A percentile compares a stretch with the other conserved stretches of the same genome.
These are phyloP conservation scores for Lepeophtheirus nordmannii DNA, from an alignment of 2,888 invertebrate species.

Conservation along the genomic window DNA sequence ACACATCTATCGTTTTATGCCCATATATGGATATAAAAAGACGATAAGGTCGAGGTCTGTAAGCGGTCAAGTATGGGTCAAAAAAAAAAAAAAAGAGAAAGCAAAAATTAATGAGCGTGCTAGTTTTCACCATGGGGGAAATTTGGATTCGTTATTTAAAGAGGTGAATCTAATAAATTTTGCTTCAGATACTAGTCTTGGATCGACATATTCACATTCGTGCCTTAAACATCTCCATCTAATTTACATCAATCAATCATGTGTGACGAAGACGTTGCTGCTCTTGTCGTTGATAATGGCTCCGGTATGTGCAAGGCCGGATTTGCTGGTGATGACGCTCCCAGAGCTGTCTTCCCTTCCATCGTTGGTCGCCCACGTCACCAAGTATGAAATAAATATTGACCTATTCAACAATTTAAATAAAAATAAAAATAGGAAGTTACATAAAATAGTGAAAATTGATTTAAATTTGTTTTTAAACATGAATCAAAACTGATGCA, in stretches of 20 bases:
- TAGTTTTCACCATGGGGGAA: neutral
- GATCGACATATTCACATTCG: neutral
- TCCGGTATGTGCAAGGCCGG: constrained; percentile 87
- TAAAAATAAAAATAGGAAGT: neutral
- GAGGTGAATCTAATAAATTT: neutral
- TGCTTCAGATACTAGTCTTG: neutral
- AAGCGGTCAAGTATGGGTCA: constrained; percentile 3
- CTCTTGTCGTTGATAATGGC: constrained; percentile 66
- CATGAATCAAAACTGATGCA: neutral
- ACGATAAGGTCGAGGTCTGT: neutral
- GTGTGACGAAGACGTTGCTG: constrained; percentile 58
- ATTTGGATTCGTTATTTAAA: neutral
- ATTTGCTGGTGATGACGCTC: constrained; percentile 76
- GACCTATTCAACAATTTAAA: neutral
- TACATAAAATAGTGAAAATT: neutral
- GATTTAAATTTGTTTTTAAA: neutral
- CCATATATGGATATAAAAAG: neutral
- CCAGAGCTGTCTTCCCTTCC: constrained; percentile 74
- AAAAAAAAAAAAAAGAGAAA: constrained; percentile 2
- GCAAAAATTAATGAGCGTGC: neutral
- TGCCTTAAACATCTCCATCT: neutral
- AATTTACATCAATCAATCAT: constrained; percentile 38
- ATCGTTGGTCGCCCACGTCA: constrained; percentile 77
- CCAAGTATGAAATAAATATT: constrained; percentile 32
- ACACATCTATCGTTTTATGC: neutral